Evolutionary conservation across 2,113 vertebrate species (phyloP), one percentile per base, ranked within the genome.

Genomic region (Ophthalmolycus amberensis): DNA sequence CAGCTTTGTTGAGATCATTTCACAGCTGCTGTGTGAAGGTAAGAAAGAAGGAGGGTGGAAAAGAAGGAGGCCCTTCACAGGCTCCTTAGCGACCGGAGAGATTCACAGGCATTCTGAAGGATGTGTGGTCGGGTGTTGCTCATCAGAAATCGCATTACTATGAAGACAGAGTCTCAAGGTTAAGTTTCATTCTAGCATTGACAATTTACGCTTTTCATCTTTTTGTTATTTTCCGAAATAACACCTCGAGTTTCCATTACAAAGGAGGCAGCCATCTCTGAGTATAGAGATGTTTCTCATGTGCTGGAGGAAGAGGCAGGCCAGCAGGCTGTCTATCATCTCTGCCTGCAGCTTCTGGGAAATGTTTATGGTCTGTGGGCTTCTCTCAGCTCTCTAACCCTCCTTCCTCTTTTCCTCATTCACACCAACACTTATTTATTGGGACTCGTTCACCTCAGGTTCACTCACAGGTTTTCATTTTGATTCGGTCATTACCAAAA

Each of bases 1-100:
- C 91, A 92, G 80, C 77, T 27, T 66, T 64, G 86, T 72, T 85
- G 82, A 88, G 84, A 44, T 65, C 64, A 75, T 85, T 88, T 90
- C 77, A 72, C 62, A 44, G 75, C 42, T 74, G 15, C 75, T 62
- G 38, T 66, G 85, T 65, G 74, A 62, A 80, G 79, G 83, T 81
- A 50, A 77, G 67, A 73, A 70, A 18, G 62, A 70, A 62, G 72
- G 46, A 60, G 48, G 38, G 25, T 16, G 69, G 56, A 29, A 25
- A 22, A 37, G 63, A 34, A 5, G 20, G 44, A 59, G 44, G 27
- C 69, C 29, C 76, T 76, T 82, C 46, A 29, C 58, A n/a, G 44
- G 10, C 8, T 25, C 62, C 40, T 42, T 54, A 64, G 77, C 69
- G 79, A 71, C 42, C 44, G 6, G 27, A 32, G 12, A 16, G 38